Conservation (phyloP, 2,113 vertebrate genomes). For the Oenanthe melanoleuca region DNA sequence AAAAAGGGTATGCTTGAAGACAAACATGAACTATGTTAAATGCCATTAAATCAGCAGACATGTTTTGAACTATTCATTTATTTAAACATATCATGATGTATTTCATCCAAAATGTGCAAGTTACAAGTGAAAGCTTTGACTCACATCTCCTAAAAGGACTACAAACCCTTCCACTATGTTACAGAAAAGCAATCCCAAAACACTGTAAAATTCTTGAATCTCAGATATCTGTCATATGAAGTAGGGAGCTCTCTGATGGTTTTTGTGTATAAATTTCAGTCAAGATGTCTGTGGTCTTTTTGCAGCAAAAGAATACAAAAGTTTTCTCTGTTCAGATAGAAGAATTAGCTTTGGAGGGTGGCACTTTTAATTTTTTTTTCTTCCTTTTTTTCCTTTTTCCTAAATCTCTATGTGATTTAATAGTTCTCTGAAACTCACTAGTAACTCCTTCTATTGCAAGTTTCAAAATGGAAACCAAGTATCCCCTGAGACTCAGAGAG, state of each 20-base stretch:
- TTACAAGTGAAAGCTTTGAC: not conserved
- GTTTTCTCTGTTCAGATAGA: not conserved
- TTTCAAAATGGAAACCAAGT: constrained; percentile 10
- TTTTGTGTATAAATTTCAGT: not conserved
- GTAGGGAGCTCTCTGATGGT: not conserved
- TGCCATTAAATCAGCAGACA: not conserved
- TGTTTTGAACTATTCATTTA: not conserved
- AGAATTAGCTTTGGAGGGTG: rapidly evolving
- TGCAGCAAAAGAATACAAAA: not conserved
- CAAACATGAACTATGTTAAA: not conserved
- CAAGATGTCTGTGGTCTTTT: not conserved
- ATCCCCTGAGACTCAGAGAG: not conserved
- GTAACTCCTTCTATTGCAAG: constrained; percentile 23
- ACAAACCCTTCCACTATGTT: not conserved
- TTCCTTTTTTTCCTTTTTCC: not conserved
- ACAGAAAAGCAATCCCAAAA: not conserved
- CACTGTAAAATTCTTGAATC: not conserved
- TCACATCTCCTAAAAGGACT: not conserved
- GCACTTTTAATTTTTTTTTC: not conserved
- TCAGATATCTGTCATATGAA: not conserved
- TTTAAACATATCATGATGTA: not conserved
- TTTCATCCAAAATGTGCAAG: not conserved
- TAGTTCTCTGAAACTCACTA: not conserved
- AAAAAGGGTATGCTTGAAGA: not conserved
- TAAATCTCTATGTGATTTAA: not conserved